Evolutionary conservation across 2,797 vertebrate genomes (phyloP), one percentile per base, ranked within the genome.

Genomic region (Danio choprae): DNA sequence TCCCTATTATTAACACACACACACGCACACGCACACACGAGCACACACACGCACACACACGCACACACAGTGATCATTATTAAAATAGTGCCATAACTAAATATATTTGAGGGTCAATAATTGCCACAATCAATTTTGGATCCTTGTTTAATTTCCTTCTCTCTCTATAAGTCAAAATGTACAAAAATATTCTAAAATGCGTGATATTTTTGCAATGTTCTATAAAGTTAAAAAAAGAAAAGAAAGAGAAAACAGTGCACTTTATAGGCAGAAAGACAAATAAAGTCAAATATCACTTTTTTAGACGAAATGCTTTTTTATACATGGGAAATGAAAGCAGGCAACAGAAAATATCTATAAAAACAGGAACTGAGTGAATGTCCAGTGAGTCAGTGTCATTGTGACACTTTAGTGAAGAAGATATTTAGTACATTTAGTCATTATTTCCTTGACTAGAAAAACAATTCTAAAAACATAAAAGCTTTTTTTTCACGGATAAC

Each of bases 1-100:
- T 99, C 67, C 97, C 98, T 98, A 84, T 2, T 9, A 10, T 80
- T 9, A 55, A 72, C 71, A 38, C 5, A 63, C 16, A 10, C 4
- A 60, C 43, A 50, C 29, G 29, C 29, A n/a, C 29, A n/a, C n/a
- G 29, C 29, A 29, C n/a, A n/a, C n/a, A n/a, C n/a, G n/a, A n/a
- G n/a, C n/a, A n/a, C n/a, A n/a, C n/a, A n/a, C n/a, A n/a, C n/a
- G n/a, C n/a, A n/a, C n/a, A n/a, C n/a, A n/a, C n/a, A 29, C 29
- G 29, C n/a, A 29, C 29, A 29, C 29, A 29, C 18, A 53, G 41
- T 74, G 16, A 7, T 67, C 18, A 50, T 58, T 40, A 59, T n/a
- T 2, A 43, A 59, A 1, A 60, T 7, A 58, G 18, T 10, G 36
- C 0, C n/a, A 59, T 22, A 48, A 36, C 13, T 11, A 12, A 29